Base-by-base conservation (phyloP, 2,113 vertebrate genomes). In the Mirza zaza region DNA sequence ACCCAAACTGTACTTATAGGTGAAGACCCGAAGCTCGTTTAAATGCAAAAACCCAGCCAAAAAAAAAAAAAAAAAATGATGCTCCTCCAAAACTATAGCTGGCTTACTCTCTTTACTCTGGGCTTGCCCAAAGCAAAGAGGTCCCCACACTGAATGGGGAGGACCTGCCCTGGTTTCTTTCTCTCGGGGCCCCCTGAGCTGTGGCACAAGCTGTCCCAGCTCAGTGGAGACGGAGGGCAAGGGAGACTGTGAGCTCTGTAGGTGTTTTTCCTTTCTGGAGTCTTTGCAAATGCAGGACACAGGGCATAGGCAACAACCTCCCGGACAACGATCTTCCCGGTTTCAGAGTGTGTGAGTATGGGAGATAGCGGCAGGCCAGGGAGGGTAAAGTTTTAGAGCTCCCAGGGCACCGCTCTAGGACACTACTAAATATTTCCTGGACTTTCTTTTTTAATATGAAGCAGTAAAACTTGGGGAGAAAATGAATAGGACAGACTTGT, bases 371-470 rank as follows among this genome's bases (percentile, higher is more conserved):
- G 17, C 34, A 68, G 42, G 39, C 68, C 9, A 55, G 52, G 18
- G 65, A 23, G 17, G 1, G 11, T 12, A 9, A 91, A 89, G 9
- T 25, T 63, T 13, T 52, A 92, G 5, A 29, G 17, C n/a, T 23
- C 50, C 59, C 29, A 36, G n/a, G 50, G 32, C 36, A 34, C 45
- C 39, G 82, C 55, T 48, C 42, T 50, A 42, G 0, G 1, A 17
- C 6, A 25, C 39, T 32, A 68, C 87, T 88, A 50, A 96, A 57
- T 88, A 81, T 88, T 95, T 92, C 90, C 87, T 82, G 48, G 27
- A 82, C 86, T 88, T 90, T 77, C 57, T 71, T 81, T 95, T 96
- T 93, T 39, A 88, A 92, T n/a, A 86, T 7, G 48, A 59, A 89
- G 77, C 91, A 75, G 50, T 88, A 83, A 94, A 97, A 86, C 70